These are phyloP conservation scores for Cichlasoma orientale DNA, from an alignment of 2,797 vertebrate genomes.

Conservation along the genomic window DNA sequence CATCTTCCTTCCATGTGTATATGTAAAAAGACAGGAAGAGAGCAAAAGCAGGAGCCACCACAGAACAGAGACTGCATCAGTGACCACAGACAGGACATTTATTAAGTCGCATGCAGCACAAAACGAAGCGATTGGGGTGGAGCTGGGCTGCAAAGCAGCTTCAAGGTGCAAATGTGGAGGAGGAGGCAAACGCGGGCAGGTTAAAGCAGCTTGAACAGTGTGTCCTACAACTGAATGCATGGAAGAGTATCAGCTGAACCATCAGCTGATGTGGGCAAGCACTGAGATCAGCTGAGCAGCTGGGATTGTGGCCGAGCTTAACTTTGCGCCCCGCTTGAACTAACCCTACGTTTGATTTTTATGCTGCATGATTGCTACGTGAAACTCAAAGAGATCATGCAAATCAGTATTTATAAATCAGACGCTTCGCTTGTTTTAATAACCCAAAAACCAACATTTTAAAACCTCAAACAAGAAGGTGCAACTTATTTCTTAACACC, in stretches of 20 bases:
- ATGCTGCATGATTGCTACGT: not conserved
- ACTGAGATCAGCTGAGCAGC: not conserved
- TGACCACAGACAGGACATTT: not conserved
- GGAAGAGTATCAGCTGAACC: not conserved
- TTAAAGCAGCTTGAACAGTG: not conserved
- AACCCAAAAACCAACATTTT: not conserved
- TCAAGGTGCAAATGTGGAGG: not conserved
- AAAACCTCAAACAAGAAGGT: not conserved
- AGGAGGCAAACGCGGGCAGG: not conserved
- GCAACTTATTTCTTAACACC: not conserved
- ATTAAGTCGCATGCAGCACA: not conserved
- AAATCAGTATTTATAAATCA: not conserved
- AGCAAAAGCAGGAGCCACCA: not conserved
- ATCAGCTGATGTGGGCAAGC: not conserved
- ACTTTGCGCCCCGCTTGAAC: not conserved
- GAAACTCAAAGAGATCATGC: not conserved
- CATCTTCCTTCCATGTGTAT: not conserved
- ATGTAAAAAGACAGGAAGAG: accelerated
- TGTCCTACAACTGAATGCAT: not conserved
- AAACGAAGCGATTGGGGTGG: accelerated
- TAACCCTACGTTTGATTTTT: too few relatives aligned
- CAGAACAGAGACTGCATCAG: not conserved
- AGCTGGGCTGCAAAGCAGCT: not conserved
- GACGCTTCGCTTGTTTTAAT: not conserved
- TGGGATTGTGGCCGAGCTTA: not conserved